Percentiles rank a stretch among this genome's conserved stretches.
Conservation (phyloP, 2,113 vertebrate genomes). For the Cygnus atratus region DNA sequence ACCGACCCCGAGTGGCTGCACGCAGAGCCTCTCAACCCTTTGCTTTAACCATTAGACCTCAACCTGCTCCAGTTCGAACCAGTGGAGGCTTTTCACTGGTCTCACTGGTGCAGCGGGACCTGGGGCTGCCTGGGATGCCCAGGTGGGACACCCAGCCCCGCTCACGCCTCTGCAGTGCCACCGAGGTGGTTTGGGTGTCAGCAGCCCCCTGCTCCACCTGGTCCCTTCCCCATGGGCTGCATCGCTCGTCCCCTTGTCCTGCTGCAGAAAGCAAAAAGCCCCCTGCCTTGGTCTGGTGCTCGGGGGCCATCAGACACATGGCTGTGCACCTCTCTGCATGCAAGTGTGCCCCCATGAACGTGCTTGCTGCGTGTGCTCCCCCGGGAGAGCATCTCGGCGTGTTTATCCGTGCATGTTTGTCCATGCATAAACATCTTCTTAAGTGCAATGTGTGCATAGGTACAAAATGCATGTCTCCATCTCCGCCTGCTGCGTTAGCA, state of each 20-base stretch:
- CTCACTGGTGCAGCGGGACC: background rate
- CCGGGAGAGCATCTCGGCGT: fast-evolving
- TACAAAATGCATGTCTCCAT: background rate
- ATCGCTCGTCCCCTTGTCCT: background rate
- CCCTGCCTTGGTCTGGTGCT: background rate
- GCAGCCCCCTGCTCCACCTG: background rate
- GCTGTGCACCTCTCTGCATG: background rate
- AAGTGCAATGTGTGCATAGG: background rate
- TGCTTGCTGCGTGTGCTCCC: background rate
- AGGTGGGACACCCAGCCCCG: background rate
- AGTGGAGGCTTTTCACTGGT: background rate
- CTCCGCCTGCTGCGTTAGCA: background rate
- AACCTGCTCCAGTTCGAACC: background rate
- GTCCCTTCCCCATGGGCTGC: background rate
- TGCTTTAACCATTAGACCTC: background rate
- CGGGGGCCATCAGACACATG: fast-evolving
- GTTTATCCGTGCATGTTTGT: background rate
- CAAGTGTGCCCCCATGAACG: background rate
- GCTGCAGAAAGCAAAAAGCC: background rate
- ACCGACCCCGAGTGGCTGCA: background rate
- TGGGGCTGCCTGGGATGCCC: background rate
- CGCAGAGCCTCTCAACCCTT: background rate
- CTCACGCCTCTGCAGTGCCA: background rate
- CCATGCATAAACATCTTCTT: fast-evolving
- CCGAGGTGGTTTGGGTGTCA: background rate